Conservation (phyloP, 2,797 vertebrate species). For the Ctenochaetus hawaiiensis region DNA sequence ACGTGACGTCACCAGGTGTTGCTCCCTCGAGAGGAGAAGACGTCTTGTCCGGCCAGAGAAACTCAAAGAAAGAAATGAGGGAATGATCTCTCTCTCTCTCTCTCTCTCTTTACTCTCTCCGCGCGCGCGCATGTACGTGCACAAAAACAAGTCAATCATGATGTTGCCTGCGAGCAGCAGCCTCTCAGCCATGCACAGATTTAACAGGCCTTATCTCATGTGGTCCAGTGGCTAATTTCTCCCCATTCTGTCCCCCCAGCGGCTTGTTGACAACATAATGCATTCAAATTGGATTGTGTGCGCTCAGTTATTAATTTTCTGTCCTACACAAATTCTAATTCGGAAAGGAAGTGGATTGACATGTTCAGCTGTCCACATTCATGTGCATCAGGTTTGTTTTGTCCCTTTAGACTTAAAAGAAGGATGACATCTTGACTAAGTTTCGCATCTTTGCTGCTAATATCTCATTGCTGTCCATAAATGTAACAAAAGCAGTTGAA, state of each 20-base stretch:
- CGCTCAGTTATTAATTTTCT: constrained; percentile 26
- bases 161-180: constrained; percentile 50
- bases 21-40: constrained; percentile 26
- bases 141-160: constrained; percentile 44
- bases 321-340: constrained; percentile 20
- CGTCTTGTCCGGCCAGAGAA: constrained; percentile 1
- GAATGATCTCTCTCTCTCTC: not conserved
- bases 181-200: constrained; percentile 40
- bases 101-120: not conserved
- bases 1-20: constrained; percentile 77
- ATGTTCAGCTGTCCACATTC: constrained; percentile 8
- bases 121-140: constrained; percentile 4
- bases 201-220: constrained; percentile 66
- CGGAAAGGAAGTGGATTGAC: constrained; percentile 11
- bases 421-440: constrained; percentile 11
- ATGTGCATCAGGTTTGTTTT: constrained; percentile 3
- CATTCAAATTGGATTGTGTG: constrained; percentile 43
- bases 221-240: constrained; percentile 63
- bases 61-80: constrained; percentile 13
- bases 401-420: constrained; percentile 1
- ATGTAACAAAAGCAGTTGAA: not conserved
- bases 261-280: constrained; percentile 58
- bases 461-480: not conserved
- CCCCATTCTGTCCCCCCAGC: constrained; percentile 37
- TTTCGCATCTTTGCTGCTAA: not conserved